Percentiles rank a stretch among this genome's conserved stretches.
Evolutionary conservation across 92 coral and sea anemone species (phyloP).

Genomic region (Parazoanthus atlanticus): DNA sequence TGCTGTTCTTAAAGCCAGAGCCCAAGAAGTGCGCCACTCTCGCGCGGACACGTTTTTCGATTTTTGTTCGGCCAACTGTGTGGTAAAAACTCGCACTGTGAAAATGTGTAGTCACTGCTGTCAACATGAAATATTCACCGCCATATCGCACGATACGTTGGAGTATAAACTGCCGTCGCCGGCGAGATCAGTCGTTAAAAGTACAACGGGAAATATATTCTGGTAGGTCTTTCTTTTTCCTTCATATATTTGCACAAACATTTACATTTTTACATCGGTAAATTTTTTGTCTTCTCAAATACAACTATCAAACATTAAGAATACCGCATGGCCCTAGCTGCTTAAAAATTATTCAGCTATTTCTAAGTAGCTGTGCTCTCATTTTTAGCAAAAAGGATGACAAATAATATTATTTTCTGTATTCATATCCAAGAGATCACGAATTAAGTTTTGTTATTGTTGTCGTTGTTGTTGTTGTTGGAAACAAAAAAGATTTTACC

Average conservation of each 20-base stretch:
- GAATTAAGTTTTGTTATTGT: no score
- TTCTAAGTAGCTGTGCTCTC: no score
- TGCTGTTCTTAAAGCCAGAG: not conserved
- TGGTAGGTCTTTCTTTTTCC: no score
- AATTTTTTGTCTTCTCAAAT: no score
- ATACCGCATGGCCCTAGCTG: not conserved
- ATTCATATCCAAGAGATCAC: no score
- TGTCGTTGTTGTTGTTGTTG: no score
- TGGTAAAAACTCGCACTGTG: slow-evolving; percentile 16
- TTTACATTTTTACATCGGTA: no score
- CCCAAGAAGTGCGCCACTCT: not conserved
- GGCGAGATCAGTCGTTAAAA: not conserved
- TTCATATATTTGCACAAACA: no score
- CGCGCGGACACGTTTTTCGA: not conserved
- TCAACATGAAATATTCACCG: slow-evolving; percentile 15
- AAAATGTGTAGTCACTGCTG: slow-evolving; percentile 10
- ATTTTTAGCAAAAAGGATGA: no score
- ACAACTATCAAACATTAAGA: no score
- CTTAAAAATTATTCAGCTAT: no score
- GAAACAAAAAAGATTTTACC: not conserved
- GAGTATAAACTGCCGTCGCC: not conserved
- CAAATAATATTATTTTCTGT: no score
- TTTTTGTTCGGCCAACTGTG: not conserved
- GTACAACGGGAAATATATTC: not conserved
- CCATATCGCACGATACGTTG: slow-evolving; percentile 8